Evolutionary conservation across 2,113 vertebrate genomes (phyloP), one percentile per base, ranked within the genome.

Genomic region (Jacana jacana): DNA sequence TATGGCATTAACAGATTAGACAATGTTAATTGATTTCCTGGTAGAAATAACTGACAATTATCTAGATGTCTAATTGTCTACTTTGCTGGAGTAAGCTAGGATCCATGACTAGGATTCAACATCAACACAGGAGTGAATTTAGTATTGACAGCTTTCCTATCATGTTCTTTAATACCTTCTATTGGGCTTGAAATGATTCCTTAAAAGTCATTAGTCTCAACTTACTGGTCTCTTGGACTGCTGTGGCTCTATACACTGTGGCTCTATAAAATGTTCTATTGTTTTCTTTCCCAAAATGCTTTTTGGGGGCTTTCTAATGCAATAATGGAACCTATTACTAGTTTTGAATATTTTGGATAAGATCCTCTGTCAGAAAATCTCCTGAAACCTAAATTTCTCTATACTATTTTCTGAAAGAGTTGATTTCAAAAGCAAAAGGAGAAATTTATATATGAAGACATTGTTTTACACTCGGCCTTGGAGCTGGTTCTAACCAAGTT

Each of bases 391-490:
- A 1, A 6, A 37, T 54, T 77, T 91, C 13, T 87, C 17, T 28
- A 0, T 24, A 44, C 9, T 51, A 46, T n/a, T 39, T 93, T 65
- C 51, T 61, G 40, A 66, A 73, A 71, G 25, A 54, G 17, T 40
- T 84, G 17, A 37, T 80, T 87, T 84, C 28, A 66, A 39, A 75
- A 88, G 17, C 17, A 5, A 76, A 68, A 48, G 30, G 60, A 72
- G 35, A 85, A 86, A 44, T 5, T 40, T 33, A 18, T 2, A 10
- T 61, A 5, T 35, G 57, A 68, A 69, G 68, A 37, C 24, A 39
- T 19, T 42, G 11, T 27, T 88, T 75, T 66, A 30, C 8, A 13
- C 16, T 73, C 0, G 0, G 8, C 33, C 27, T 89, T 1, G 1
- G 25, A 89, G 3, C 37, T 86, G 39, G 4, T 86, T 68, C 8